These are phyloP conservation scores for Regulus satrapa DNA, from an alignment of 2,113 vertebrate species.

Conservation along the genomic window DNA sequence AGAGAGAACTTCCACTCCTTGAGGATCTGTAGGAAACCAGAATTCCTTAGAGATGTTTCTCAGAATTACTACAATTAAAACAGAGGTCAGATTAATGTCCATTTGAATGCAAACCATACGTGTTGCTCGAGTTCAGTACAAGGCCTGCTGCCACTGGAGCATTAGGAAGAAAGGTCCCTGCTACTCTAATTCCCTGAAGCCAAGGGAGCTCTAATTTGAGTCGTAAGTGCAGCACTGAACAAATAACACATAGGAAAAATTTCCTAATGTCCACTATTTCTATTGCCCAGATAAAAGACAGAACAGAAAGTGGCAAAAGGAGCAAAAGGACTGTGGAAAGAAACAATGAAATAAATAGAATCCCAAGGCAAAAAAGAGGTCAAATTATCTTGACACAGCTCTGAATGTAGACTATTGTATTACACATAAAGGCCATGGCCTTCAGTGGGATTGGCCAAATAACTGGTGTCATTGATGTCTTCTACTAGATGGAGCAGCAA, in stretches of 20 bases:
- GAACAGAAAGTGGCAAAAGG: neutral
- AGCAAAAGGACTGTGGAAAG: neutral
- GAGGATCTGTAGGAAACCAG: neutral
- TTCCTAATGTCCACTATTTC: neutral
- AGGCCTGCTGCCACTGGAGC: neutral
- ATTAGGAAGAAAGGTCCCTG: neutral
- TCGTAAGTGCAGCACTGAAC: neutral
- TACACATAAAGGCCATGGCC: neutral
- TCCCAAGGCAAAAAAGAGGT: neutral
- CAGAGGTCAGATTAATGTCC: rapidly evolving
- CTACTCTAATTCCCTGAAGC: neutral
- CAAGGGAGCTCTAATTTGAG: neutral
- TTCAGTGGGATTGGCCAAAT: neutral
- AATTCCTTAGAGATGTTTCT: neutral
- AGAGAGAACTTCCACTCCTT: neutral
- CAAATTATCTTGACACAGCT: neutral
- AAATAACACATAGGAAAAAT: neutral
- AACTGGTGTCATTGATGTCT: neutral
- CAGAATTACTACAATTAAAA: neutral
- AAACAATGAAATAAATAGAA: neutral
- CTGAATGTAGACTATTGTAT: neutral
- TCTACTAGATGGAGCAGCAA: neutral
- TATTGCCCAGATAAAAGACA: neutral
- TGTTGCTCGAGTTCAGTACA: neutral
- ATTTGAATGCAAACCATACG: neutral